Evolutionary conservation across 2,888 invertebrate genomes (phyloP).

Genomic region (Chloroclystis v-ata): DNA sequence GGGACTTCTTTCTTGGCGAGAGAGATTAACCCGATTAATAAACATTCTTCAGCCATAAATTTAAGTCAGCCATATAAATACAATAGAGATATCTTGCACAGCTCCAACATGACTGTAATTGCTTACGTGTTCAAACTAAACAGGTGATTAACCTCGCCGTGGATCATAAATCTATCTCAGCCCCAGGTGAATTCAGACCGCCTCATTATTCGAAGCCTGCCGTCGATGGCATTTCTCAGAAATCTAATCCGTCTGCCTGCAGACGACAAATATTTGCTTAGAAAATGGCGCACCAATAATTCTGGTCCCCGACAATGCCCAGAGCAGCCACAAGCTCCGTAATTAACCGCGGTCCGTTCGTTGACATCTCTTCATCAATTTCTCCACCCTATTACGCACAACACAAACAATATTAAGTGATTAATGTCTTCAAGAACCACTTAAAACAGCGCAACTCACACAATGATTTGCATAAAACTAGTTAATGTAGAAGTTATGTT

Average conservation of each 20-base stretch:
- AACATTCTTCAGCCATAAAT: too few species aligned
- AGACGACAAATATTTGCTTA: constrained; percentile 27
- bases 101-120: too few species aligned
- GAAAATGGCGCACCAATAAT: constrained; percentile 31
- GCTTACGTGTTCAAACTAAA: background rate
- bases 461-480: constrained; percentile 73
- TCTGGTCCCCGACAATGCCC: constrained; percentile 22
- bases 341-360: constrained; percentile 65
- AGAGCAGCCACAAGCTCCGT: constrained; percentile 40
- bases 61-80: too few species aligned
- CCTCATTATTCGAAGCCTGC: constrained; percentile 5
- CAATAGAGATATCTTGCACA: too few species aligned
- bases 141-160: constrained; percentile 7
- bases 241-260: constrained; percentile 18
- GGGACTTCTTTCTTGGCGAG: too few species aligned
- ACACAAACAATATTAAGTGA: constrained; percentile 71
- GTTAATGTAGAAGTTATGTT: constrained; percentile 62
- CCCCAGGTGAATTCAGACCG: constrained; percentile 5
- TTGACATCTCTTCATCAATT: constrained; percentile 70
- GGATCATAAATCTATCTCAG: background rate
- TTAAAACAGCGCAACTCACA: constrained; percentile 54
- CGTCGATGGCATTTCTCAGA: constrained; percentile 11
- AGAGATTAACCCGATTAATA: too few species aligned
- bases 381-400: constrained; percentile 56
- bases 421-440: constrained; percentile 64